Percentiles rank a stretch among this genome's conserved stretches.
Evolutionary conservation across 2,113 vertebrate species (phyloP).

Genomic region (Strix uralensis): DNA sequence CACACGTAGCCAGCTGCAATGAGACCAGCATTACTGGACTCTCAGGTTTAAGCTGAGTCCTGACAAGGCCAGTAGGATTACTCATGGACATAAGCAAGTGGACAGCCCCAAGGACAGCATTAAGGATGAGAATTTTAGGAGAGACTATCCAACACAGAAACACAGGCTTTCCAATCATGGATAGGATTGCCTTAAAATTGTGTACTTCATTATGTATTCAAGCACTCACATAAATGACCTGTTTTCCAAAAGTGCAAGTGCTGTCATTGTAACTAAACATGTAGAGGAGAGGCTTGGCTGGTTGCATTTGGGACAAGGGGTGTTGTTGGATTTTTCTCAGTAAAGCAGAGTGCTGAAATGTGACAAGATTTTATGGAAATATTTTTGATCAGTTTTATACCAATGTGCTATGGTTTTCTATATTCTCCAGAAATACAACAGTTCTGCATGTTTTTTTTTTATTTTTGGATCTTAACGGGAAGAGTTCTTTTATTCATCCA

Average conservation of each 20-base stretch:
- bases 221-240: background rate
- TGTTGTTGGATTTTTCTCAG: background rate
- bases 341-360: background rate
- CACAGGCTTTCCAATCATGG: background rate
- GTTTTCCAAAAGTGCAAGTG: background rate
- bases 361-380: background rate
- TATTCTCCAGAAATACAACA: conserved; percentile 2
- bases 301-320: background rate
- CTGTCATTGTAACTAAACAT: background rate
- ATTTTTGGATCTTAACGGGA: conserved; percentile 17
- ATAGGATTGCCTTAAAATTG: background rate
- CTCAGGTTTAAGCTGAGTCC: background rate
- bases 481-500: conserved; percentile 40
- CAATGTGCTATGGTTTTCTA: background rate
- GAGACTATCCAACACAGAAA: background rate
- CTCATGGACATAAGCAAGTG: background rate
- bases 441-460: conserved; percentile 32
- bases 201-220: background rate
- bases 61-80: background rate
- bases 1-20: background rate
- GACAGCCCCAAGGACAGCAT: background rate
- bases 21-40: background rate
- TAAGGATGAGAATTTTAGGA: background rate
- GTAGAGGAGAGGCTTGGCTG: background rate
- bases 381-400: conserved; percentile 2